Percentiles rank a stretch among this genome's conserved stretches.
phyloP scores from a whole-genome alignment of 2,113 vertebrate genomes.

The Capreolus pygargus region DNA sequence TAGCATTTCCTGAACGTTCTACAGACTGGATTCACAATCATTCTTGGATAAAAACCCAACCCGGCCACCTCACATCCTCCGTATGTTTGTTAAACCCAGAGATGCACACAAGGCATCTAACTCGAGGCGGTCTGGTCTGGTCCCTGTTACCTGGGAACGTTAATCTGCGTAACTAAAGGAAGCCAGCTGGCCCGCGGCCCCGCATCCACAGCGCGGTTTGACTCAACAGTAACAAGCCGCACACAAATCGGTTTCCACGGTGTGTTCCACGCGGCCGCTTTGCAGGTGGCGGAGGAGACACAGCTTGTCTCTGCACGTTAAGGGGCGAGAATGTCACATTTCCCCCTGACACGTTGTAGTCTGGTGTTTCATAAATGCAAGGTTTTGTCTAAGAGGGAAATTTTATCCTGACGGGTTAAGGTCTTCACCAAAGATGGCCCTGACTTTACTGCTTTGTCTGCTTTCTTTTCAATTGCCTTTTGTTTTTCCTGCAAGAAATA shows the following conservation, averaged over 20 bases:
- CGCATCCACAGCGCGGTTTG: neutral
- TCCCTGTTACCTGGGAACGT: neutral
- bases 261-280: slow-evolving; percentile 20
- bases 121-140: neutral
- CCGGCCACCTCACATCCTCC: neutral
- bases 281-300: slow-evolving; percentile 66
- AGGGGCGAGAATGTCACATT: neutral
- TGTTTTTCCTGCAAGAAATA: slow-evolving; percentile 59
- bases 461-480: slow-evolving; percentile 18
- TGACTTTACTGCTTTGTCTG: slow-evolving; percentile 17
- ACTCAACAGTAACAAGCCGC: slow-evolving; percentile 35
- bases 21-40: neutral
- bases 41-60: neutral
- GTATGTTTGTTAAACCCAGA: neutral
- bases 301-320: slow-evolving; percentile 28
- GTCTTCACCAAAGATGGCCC: neutral
- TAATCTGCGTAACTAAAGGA: slow-evolving; percentile 67
- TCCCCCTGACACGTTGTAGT: neutral
- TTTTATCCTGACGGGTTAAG: neutral
- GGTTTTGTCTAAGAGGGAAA: neutral
- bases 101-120: neutral
- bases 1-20: neutral
- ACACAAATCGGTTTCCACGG: slow-evolving; percentile 72
- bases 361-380: slow-evolving; percentile 18
- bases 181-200: slow-evolving; percentile 60